Percentiles rank a stretch among this genome's conserved stretches.
Evolutionary conservation across 2,113 vertebrate species (phyloP).

Genomic region (Crotalus viridis): DNA sequence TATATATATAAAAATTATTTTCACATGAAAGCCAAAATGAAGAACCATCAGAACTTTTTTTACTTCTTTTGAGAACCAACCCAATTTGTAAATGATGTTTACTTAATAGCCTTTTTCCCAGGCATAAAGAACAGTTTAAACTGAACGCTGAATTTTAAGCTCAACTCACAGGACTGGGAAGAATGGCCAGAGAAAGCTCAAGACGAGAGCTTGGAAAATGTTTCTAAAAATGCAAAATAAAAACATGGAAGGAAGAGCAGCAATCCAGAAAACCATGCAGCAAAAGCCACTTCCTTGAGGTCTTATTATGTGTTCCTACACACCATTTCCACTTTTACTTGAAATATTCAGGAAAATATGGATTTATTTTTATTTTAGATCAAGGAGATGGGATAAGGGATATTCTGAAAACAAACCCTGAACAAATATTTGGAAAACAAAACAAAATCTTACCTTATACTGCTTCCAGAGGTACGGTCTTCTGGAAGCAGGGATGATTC

Average conservation of each 20-base stretch:
- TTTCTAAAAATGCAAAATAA: not conserved
- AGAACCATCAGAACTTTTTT: constrained; percentile 32
- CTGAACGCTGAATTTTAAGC: not conserved
- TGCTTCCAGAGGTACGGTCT: not conserved
- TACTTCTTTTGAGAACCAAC: constrained; percentile 38
- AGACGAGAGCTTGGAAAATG: rapidly evolving
- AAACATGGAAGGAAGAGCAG: not conserved
- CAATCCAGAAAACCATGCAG: not conserved
- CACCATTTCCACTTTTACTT: not conserved
- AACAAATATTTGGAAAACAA: not conserved
- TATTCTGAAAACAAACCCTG: not conserved
- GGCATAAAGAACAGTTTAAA: constrained; percentile 38
- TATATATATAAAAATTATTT: not conserved
- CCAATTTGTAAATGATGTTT: constrained; percentile 51
- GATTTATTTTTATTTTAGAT: not conserved
- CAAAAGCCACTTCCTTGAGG: not conserved
- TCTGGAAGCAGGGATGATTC: not conserved
- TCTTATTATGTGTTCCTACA: not conserved
- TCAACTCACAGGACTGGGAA: not conserved
- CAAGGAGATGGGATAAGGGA: not conserved
- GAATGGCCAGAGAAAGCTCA: not conserved
- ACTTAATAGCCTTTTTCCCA: constrained; percentile 41
- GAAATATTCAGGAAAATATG: not conserved
- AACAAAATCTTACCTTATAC: not conserved
- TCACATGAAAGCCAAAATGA: constrained; percentile 29